A percentile compares a stretch with the other conserved stretches of the same genome.
Conservation (phyloP, 2,113 vertebrate species). For the Dicentrarchus labrax region DNA sequence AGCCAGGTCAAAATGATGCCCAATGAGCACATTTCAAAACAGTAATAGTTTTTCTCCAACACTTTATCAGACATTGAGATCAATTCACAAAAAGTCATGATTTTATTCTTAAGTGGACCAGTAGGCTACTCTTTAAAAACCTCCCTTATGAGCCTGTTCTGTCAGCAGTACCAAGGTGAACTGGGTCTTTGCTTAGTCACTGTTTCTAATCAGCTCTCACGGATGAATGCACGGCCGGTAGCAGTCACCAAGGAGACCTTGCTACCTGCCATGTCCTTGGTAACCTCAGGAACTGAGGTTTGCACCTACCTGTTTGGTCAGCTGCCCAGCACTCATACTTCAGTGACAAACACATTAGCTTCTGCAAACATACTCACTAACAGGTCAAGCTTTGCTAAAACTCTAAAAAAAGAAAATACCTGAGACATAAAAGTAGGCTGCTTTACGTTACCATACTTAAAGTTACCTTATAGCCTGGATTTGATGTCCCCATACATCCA, state of each 20-base stretch:
- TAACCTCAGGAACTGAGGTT: constrained; percentile 32
- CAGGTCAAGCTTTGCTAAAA: not conserved
- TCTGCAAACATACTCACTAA: constrained; percentile 5
- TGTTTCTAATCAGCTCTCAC: constrained; percentile 19
- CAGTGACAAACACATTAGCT: constrained; percentile 18
- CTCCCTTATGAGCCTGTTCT: not conserved
- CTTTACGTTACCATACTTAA: not conserved
- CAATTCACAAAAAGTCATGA: not conserved
- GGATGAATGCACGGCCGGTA: not conserved
- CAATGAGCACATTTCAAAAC: too few species aligned
- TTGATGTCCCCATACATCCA: not conserved
- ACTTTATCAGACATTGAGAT: too few species aligned
- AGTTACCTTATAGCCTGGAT: not conserved
- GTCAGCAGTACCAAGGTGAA: not conserved
- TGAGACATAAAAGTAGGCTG: not conserved
- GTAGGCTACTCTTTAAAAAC: not conserved
- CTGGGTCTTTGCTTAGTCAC: not conserved
- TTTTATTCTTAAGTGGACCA: too few species aligned
- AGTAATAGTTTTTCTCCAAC: too few species aligned
- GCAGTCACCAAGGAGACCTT: constrained; percentile 40
- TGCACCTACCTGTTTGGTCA: constrained; percentile 23
- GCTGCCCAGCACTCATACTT: not conserved
- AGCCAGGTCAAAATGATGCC: too few species aligned
- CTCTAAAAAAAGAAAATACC: too few species aligned
- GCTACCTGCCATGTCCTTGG: constrained; percentile 39